A percentile compares a stretch with the other conserved stretches of the same genome.
Conservation (phyloP, 2,888 invertebrate genomes). For the Ophioninae sp. region DNA sequence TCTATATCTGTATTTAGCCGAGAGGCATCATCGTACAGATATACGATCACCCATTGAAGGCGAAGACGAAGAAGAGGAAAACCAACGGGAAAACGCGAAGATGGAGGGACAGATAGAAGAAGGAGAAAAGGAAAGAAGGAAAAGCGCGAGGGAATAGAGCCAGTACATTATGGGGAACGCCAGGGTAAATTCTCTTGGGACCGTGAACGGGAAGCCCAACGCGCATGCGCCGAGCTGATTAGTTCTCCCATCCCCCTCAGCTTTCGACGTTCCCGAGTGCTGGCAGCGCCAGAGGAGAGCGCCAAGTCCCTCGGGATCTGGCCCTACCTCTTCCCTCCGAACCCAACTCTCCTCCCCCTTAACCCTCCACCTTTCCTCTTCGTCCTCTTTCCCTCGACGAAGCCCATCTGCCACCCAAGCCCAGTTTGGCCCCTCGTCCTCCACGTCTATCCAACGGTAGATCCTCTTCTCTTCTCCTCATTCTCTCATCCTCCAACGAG, state of each 20-base stretch:
- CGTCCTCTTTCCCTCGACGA: slow-evolving; percentile 35
- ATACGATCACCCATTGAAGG: background rate
- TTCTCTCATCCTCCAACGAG: slow-evolving; percentile 52
- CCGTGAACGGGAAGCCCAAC: slow-evolving; percentile 69
- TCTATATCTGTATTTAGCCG: background rate
- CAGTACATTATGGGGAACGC: slow-evolving; percentile 77
- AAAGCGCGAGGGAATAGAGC: slow-evolving; percentile 65
- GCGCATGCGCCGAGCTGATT: slow-evolving; percentile 79
- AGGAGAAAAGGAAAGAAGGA: slow-evolving; percentile 60
- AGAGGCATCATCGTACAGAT: no score
- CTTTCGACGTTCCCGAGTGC: slow-evolving; percentile 74
- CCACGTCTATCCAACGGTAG: slow-evolving; percentile 39
- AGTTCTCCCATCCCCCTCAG: slow-evolving; percentile 74
- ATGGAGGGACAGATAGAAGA: slow-evolving; percentile 58
- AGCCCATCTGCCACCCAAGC: slow-evolving; percentile 60
- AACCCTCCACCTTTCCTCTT: slow-evolving; percentile 6
- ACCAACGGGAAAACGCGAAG: slow-evolving; percentile 46
- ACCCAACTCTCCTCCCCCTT: slow-evolving; percentile 41
- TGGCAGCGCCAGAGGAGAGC: slow-evolving; percentile 78
- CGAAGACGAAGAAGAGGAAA: slow-evolving; percentile 37
- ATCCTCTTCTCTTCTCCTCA: slow-evolving; percentile 55
- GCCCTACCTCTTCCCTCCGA: slow-evolving; percentile 69
- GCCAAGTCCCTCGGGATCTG: slow-evolving; percentile 76
- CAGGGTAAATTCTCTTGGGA: slow-evolving; percentile 76
- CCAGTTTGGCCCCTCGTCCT: slow-evolving; percentile 32